Conservation (phyloP, 2,113 vertebrate species). For the Lampris incognitus region DNA sequence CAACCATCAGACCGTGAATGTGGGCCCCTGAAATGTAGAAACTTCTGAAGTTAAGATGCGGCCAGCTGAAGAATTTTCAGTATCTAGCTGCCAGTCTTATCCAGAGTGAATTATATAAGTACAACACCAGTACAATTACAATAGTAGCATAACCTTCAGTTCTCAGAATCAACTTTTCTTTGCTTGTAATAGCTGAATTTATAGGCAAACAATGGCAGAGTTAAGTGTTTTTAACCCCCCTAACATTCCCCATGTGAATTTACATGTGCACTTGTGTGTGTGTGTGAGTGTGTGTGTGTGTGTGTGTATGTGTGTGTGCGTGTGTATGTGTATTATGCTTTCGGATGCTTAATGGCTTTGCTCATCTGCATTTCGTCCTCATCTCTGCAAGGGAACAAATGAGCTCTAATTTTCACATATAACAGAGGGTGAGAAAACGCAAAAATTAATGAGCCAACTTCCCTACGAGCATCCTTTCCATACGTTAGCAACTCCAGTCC, state of each 20-base stretch:
- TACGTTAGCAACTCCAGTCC: constrained; percentile 32
- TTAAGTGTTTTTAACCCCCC: neutral
- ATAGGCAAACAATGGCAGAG: too few relatives aligned
- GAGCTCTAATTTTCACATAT: constrained; percentile 38
- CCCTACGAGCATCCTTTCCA: constrained; percentile 32
- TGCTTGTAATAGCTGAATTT: too few relatives aligned
- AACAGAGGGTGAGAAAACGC: constrained; percentile 34
- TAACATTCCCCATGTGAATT: constrained; percentile 1
- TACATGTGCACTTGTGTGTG: neutral
- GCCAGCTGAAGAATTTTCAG: neutral
- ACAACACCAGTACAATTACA: neutral
- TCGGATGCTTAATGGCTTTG: constrained; percentile 25
- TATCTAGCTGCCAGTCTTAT: too few relatives aligned
- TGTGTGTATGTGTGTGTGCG: neutral
- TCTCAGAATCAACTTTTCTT: neutral
- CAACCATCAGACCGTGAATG: neutral
- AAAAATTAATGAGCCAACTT: constrained; percentile 30
- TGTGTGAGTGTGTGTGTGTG: neutral
- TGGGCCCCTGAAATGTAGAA: neutral
- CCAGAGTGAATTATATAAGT: too few relatives aligned
- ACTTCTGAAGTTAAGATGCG: constrained; percentile 1
- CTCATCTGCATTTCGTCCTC: constrained; percentile 43
- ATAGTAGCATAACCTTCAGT: neutral
- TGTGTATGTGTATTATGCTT: constrained; percentile 7
- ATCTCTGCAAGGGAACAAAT: constrained; percentile 35